Evolutionary conservation across 2,797 vertebrate genomes (phyloP).

Genomic region (Ceryle rudis): DNA sequence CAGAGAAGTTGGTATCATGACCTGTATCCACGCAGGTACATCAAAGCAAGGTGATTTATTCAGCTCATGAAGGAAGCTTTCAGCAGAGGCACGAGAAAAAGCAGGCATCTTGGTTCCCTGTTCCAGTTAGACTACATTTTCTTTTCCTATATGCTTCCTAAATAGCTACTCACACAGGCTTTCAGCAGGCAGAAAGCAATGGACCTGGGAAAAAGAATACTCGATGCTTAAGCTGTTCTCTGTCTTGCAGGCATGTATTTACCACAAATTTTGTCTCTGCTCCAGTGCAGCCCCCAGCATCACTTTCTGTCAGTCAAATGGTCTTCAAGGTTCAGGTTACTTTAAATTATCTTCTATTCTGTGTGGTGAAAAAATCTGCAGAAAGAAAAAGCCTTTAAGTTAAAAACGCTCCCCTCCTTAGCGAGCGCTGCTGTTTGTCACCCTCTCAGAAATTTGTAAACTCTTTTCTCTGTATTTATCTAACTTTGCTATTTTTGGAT

Average conservation of each 20-base stretch:
- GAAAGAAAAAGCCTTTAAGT: neutral
- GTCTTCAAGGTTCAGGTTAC: neutral
- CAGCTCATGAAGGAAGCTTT: neutral
- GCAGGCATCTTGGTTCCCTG: neutral
- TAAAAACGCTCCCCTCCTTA: neutral
- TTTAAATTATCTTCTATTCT: neutral
- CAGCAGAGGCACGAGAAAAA: neutral
- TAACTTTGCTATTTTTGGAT: slow-evolving; percentile 49
- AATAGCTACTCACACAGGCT: neutral
- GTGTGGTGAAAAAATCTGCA: neutral
- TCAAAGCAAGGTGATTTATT: neutral
- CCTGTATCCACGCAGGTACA: neutral
- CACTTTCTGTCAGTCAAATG: neutral
- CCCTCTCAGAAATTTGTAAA: slow-evolving; percentile 40
- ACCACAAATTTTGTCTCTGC: neutral
- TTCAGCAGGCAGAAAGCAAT: neutral
- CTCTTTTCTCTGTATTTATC: slow-evolving; percentile 53
- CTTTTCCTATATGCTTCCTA: neutral
- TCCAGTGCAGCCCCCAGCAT: neutral
- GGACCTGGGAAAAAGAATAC: neutral
- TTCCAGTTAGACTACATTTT: neutral
- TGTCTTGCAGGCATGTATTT: neutral
- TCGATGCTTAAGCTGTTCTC: neutral
- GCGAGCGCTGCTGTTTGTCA: neutral
- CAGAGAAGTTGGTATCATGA: neutral